Conservation (phyloP, 2,113 vertebrate species). For the Siphamia tubifer region DNA sequence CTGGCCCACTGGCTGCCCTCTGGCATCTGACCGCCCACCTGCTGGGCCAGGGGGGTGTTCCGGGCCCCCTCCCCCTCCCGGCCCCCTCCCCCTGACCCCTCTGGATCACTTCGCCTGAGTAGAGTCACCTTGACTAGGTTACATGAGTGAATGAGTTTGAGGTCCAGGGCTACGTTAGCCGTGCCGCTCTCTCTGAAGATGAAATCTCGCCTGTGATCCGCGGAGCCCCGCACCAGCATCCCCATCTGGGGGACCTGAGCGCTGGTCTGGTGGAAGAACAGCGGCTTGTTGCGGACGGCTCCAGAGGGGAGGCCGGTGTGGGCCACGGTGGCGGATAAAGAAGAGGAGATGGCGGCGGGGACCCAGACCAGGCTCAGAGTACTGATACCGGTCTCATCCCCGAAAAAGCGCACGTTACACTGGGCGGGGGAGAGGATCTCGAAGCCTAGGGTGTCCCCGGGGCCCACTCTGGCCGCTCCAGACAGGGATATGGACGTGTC, state of each 20-base stretch:
- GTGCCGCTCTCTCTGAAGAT: slow-evolving; percentile 83
- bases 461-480: slow-evolving; percentile 71
- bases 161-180: slow-evolving; percentile 81
- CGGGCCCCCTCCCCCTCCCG: slow-evolving; percentile 25
- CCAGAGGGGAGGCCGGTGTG: slow-evolving; percentile 79
- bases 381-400: slow-evolving; percentile 84
- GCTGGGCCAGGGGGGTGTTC: slow-evolving; percentile 77
- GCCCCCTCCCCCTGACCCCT: slow-evolving; percentile 41
- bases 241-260: slow-evolving; percentile 69
- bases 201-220: slow-evolving; percentile 79
- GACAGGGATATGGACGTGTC: slow-evolving; percentile 86
- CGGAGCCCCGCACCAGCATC: slow-evolving; percentile 73
- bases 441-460: slow-evolving; percentile 83
- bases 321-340: slow-evolving; percentile 81
- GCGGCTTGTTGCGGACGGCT: slow-evolving; percentile 85
- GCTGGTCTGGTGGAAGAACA: slow-evolving; percentile 83
- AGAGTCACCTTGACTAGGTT: slow-evolving; percentile 84
- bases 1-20: slow-evolving; percentile 86
- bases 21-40: slow-evolving; percentile 86
- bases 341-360: slow-evolving; percentile 80
- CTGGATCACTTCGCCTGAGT: slow-evolving; percentile 57
- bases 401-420: slow-evolving; percentile 86
- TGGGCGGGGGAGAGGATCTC: slow-evolving; percentile 86
- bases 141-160: slow-evolving; percentile 90
- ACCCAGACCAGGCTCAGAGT: slow-evolving; percentile 87